Conservation (phyloP, 1,140 invertebrate genomes). For the Andrena cerasifolii region DNA sequence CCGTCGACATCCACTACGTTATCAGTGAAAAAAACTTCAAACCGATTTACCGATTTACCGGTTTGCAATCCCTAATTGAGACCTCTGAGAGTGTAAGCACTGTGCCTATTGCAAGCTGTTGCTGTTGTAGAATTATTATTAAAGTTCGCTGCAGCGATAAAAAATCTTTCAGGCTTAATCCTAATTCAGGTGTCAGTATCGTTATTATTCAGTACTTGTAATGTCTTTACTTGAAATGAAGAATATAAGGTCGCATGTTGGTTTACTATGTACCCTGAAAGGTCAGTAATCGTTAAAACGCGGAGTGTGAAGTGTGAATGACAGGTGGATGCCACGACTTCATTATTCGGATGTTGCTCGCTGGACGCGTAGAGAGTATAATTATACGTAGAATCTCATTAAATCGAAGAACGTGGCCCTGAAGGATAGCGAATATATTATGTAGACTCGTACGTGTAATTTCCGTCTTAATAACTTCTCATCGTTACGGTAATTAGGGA, state of each 20-base stretch:
- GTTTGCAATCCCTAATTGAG: too few relatives aligned
- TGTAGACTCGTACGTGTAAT: constrained; percentile 31
- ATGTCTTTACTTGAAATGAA: too few relatives aligned
- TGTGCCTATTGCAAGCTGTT: too few relatives aligned
- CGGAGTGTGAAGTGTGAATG: constrained; percentile 32
- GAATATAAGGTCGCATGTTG: constrained; percentile 15
- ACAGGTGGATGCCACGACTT: constrained; percentile 48
- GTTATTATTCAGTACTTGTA: too few relatives aligned
- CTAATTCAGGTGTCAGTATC: too few relatives aligned
- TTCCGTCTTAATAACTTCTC: constrained; percentile 28
- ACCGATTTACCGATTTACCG: too few relatives aligned
- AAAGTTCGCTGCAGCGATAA: too few relatives aligned
- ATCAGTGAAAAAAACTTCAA: too few relatives aligned
- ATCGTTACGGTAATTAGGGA: constrained; percentile 1
- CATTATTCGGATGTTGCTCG: constrained; percentile 37
- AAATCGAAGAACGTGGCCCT: constrained; percentile 15
- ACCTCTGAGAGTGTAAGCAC: too few relatives aligned
- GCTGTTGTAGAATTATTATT: too few relatives aligned
- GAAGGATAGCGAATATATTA: constrained; percentile 7
- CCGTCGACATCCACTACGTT: too few relatives aligned
- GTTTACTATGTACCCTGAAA: constrained; percentile 40
- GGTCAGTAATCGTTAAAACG: constrained; percentile 17
- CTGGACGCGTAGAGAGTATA: constrained; percentile 26
- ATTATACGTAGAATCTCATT: constrained; percentile 43
- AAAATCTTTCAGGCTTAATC: too few relatives aligned